These are phyloP conservation scores for Drosophila kanapiae DNA, from an alignment of 1,140 invertebrate genomes.

Conservation along the genomic window DNA sequence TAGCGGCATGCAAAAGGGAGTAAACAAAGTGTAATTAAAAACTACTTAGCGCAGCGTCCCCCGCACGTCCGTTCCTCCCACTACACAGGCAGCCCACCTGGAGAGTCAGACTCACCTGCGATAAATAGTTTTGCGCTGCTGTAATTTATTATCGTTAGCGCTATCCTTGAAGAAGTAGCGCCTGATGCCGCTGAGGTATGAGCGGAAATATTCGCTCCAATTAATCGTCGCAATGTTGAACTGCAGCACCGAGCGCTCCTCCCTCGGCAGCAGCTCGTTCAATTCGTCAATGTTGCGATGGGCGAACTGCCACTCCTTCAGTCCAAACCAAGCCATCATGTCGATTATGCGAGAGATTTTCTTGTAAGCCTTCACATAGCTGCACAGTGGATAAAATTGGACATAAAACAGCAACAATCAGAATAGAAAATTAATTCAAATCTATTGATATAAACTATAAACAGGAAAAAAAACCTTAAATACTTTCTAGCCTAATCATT, in stretches of 20 bases:
- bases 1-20: conserved; percentile 47
- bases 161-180: conserved; percentile 87
- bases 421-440: background rate
- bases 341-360: conserved; percentile 84
- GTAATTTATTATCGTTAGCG: conserved; percentile 81
- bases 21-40: conserved; percentile 85
- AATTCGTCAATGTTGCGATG: conserved; percentile 84
- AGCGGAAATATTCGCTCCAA: conserved; percentile 87
- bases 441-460: background rate
- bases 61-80: conserved; percentile 1
- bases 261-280: conserved; percentile 63
- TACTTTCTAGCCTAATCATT: no score
- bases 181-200: conserved; percentile 87
- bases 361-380: conserved; percentile 75
- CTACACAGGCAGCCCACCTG: conserved; percentile 8
- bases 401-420: background rate
- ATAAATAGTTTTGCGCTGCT: conserved; percentile 84
- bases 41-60: conserved; percentile 66
- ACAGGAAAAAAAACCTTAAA: no score
- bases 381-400: conserved; percentile 15
- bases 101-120: conserved; percentile 75
- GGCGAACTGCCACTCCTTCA: conserved; percentile 83
- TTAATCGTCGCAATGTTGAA: conserved; percentile 86
- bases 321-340: conserved; percentile 85
- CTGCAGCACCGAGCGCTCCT: conserved; percentile 71